Conservation (phyloP, 2,113 vertebrate species). For the Girardinichthys multiradiatus region DNA sequence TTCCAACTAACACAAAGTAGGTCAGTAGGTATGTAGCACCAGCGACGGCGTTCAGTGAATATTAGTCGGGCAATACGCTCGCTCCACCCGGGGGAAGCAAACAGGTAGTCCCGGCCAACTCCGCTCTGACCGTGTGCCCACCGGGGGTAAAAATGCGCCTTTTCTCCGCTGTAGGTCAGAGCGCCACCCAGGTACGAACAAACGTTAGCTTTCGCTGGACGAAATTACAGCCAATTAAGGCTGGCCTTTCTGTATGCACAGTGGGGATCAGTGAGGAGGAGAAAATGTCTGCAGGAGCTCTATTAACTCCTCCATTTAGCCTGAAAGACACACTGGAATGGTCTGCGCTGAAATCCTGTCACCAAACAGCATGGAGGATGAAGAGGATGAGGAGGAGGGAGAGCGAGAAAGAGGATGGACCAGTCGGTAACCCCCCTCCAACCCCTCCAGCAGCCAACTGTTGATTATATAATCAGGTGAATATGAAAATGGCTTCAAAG, state of each 20-base stretch:
- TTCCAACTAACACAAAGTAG: conserved; percentile 49
- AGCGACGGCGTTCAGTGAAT: no score
- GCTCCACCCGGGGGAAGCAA: conserved; percentile 32
- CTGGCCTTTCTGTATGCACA: neutral
- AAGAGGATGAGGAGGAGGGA: conserved; percentile 25
- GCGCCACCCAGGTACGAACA: neutral
- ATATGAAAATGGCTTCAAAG: neutral
- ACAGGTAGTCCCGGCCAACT: conserved; percentile 56
- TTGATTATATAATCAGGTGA: conserved; percentile 32
- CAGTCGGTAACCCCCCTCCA: neutral
- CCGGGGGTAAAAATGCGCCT: neutral
- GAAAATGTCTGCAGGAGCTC: conserved; percentile 42
- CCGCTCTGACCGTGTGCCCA: neutral
- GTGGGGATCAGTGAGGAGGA: conserved; percentile 1
- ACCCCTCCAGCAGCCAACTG: conserved; percentile 16
- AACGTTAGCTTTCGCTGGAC: neutral
- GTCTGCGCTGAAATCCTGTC: conserved; percentile 28
- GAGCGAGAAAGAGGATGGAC: neutral
- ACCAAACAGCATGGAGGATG: conserved; percentile 33
- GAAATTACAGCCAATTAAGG: neutral
- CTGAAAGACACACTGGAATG: conserved; percentile 11
- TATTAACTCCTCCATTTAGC: conserved; percentile 15
- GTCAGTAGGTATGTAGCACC: conserved; percentile 25
- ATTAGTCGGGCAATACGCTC: neutral
- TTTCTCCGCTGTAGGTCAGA: neutral